Base-by-base conservation (phyloP, 2,888 invertebrate genomes). In the Leptopilina syphax region DNA sequence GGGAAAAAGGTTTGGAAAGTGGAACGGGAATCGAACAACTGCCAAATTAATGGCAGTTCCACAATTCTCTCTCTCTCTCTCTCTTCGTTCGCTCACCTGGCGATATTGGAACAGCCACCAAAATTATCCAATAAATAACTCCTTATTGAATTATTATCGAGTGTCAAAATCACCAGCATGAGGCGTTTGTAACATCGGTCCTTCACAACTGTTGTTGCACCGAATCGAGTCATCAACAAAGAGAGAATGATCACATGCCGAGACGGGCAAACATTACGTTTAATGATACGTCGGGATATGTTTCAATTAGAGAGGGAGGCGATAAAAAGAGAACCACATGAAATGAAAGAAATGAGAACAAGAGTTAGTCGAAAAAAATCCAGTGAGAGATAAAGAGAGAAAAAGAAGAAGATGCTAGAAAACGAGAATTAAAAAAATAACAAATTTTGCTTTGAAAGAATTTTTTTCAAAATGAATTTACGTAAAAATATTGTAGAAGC, bases 1-100 rank as follows among this genome's bases (percentile, higher is more conserved):
- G 50, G 50, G 50, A 9, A 50, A 18, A 50, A 9, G 79, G 73
- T 67, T 44, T 8, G 44, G 44, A 44, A 44, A 77, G 41, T 81
- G 76, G 65, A 81, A 80, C 77, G 67, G 24, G 60, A 88, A 84
- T 84, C 86, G 86, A 88, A 88, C 87, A 84, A 85, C 85, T 88
- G 85, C 86, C 83, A 87, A 88, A 89, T 88, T 88, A 89, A 89
- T 88, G 86, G 88, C 87, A 85, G 85, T 87, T 82, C 84, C 83
- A 87, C 85, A 87, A 85, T 86, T 86, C 84, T 86, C 83, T 86
- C 86, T 87, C 85, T 87, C 85, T 85, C 84, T 77, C 67, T 27
- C 54, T 73, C 54, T 73, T 73, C 78, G 78, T 77, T 82, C 80
- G 77, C 82, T 86, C 86, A 87, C 87, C 87, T 85, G 85, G 84